These are phyloP conservation scores for Venusia cambrica DNA, from an alignment of 2,888 invertebrate species.

Conservation along the genomic window DNA sequence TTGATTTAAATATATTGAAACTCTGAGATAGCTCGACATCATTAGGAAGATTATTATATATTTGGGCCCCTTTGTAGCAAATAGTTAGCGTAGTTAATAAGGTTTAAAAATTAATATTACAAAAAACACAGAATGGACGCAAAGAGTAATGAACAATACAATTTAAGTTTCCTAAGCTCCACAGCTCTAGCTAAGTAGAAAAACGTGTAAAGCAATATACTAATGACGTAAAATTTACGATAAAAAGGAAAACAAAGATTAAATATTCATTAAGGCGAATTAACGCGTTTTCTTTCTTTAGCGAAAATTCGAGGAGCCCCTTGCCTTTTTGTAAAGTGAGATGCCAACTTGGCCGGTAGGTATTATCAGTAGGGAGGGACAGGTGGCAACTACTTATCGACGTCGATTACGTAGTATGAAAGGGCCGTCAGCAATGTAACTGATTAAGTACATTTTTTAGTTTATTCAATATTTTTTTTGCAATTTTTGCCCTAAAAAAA, in stretches of 20 bases:
- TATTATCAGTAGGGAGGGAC: constrained; percentile 20
- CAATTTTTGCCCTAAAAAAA: no score
- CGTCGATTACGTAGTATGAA: constrained; percentile 32
- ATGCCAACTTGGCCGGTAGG: constrained; percentile 26
- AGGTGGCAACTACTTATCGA: constrained; percentile 34
- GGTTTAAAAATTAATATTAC: no score
- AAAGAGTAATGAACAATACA: no score
- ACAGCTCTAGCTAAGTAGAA: constrained; percentile 43
- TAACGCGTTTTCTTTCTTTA: constrained; percentile 56
- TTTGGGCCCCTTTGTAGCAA: no score
- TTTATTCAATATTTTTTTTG: no score
- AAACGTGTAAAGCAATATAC: constrained; percentile 63
- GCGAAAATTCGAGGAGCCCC: constrained; percentile 42
- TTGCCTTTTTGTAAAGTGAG: constrained; percentile 42
- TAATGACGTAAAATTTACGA: constrained; percentile 60
- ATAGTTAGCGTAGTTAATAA: no score
- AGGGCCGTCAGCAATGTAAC: no score
- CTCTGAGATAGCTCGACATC: no score
- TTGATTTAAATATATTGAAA: no score
- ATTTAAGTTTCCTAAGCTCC: constrained; percentile 20
- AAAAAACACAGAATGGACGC: no score
- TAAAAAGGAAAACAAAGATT: constrained; percentile 62
- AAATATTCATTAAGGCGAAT: constrained; percentile 71
- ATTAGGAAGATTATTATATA: no score
- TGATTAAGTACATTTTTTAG: no score